Conservation (phyloP, 2,113 vertebrate species). For the Narcine bancroftii region DNA sequence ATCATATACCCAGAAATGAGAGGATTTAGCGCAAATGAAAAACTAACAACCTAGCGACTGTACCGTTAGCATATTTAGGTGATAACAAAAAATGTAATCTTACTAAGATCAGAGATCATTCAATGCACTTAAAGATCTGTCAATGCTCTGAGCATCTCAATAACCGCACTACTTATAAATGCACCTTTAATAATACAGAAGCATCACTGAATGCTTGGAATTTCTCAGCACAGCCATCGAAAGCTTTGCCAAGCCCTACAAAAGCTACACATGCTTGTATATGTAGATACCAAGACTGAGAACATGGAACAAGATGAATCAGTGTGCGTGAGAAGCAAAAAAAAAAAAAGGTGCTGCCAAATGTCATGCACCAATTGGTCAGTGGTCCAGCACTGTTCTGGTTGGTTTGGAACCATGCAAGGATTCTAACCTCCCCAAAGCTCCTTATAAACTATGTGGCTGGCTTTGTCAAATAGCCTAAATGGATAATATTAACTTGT, state of each 20-base stretch:
- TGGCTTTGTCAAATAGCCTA: background rate
- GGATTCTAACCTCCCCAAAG: background rate
- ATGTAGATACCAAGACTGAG: background rate
- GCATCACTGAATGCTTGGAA: background rate
- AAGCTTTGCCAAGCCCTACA: background rate
- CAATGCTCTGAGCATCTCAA: background rate
- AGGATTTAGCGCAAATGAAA: background rate
- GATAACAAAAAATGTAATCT: background rate
- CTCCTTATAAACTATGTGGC: background rate
- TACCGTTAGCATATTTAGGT: background rate
- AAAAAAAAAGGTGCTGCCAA: background rate
- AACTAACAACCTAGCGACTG: background rate
- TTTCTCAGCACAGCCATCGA: background rate
- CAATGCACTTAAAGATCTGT: background rate
- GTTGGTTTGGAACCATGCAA: background rate
- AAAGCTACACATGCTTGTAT: background rate
- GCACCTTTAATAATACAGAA: background rate
- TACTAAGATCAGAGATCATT: background rate
- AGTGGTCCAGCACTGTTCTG: background rate
- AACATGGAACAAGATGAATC: background rate
- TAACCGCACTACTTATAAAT: background rate
- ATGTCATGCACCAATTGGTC: background rate
- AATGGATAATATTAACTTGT: background rate
- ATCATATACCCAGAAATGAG: background rate
- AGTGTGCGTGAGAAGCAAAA: background rate